phyloP scores from a whole-genome alignment of 2,113 vertebrate species.

The Daphoenositta chrysoptera region DNA sequence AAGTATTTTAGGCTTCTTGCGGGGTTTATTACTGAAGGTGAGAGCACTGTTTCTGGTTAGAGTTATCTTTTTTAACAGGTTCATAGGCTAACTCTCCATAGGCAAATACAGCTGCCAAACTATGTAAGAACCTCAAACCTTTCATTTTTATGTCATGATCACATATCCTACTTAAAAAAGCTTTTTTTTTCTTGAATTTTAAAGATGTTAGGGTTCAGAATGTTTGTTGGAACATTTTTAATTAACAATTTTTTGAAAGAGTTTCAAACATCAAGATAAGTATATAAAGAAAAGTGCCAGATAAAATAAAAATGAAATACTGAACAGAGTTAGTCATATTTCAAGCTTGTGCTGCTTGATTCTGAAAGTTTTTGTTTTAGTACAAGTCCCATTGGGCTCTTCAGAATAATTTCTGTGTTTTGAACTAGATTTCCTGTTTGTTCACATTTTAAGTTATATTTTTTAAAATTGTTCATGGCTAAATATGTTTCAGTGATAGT shows the following conservation, averaged over 20 bases:
- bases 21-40: background rate
- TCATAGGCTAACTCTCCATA: background rate
- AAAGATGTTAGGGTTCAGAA: background rate
- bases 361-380: background rate
- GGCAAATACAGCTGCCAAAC: background rate
- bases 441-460: background rate
- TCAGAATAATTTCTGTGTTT: background rate
- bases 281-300: slow-evolving; percentile 8
- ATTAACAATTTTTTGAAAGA: background rate
- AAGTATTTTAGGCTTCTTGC: background rate
- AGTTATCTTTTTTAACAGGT: background rate
- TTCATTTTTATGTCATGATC: background rate
- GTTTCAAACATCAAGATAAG: slow-evolving; percentile 3
- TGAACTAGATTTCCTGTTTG: slow-evolving; percentile 16
- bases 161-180: background rate
- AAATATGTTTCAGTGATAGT: background rate
- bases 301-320: slow-evolving; percentile 42
- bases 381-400: background rate
- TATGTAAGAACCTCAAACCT: background rate
- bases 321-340: slow-evolving; percentile 23
- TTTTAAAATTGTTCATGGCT: background rate
- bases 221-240: slow-evolving; percentile 7
- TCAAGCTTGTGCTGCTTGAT: background rate
- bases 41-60: background rate
- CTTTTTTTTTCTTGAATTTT: background rate